These are phyloP conservation scores for Synergus itoensis DNA, from an alignment of 2,888 invertebrate genomes.

Conservation along the genomic window DNA sequence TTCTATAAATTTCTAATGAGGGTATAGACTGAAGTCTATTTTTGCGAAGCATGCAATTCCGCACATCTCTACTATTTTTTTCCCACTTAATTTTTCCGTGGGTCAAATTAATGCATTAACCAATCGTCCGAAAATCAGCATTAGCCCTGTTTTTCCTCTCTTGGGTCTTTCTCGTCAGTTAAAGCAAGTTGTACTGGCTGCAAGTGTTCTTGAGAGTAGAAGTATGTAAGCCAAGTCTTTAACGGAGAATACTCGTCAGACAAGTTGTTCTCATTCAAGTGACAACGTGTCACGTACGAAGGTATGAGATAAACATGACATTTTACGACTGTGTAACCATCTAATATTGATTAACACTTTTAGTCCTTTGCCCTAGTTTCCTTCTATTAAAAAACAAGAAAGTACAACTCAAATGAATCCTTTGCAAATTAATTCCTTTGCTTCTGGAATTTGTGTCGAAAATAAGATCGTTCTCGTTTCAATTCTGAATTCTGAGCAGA, in stretches of 20 bases:
- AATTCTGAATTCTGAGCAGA: not conserved
- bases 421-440: not conserved
- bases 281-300: not conserved
- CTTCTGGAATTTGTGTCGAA: not conserved
- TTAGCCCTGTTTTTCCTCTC: not conserved
- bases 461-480: not conserved
- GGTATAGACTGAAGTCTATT: not conserved
- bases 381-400: not conserved
- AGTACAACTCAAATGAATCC: not conserved
- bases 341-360: not conserved
- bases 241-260: not conserved
- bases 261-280: not conserved
- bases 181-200: not conserved
- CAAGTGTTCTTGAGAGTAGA: not conserved
- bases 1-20: not conserved
- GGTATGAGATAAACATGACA: not conserved
- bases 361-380: not conserved
- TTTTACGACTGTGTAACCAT: not conserved
- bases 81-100: not conserved
- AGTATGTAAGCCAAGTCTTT: not conserved
- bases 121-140: not conserved
- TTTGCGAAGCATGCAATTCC: not conserved
- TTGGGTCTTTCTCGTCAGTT: not conserved
- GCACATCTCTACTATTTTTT: not conserved
- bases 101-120: not conserved